phyloP scores from a whole-genome alignment of 2,113 vertebrate genomes.

The Amphilophus citrinellus region DNA sequence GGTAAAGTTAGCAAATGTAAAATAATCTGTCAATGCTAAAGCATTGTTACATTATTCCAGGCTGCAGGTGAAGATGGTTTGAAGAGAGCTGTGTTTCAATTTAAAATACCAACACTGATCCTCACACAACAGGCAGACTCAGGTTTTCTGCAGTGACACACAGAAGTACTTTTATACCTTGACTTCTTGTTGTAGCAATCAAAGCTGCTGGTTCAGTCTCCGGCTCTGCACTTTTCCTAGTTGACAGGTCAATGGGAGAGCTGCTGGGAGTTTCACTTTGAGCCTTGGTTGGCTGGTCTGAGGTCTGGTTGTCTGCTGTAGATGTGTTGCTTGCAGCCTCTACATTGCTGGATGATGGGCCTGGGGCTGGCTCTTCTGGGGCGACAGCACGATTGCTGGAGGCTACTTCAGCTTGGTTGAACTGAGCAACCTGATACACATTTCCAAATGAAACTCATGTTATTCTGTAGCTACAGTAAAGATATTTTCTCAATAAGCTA shows the following conservation, averaged over 20 bases:
- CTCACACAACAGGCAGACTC: background rate
- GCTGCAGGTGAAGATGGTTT: too few relatives aligned
- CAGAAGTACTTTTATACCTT: constrained; percentile 35
- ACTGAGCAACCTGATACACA: constrained; percentile 56
- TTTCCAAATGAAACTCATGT: background rate
- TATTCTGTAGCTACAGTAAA: background rate
- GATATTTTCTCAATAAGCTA: background rate
- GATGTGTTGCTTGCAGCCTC: constrained; percentile 5
- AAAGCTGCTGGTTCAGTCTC: constrained; percentile 19
- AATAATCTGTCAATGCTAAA: too few relatives aligned
- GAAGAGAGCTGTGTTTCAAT: background rate
- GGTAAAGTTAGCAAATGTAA: too few relatives aligned
- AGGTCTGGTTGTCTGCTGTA: constrained; percentile 4
- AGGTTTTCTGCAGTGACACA: background rate
- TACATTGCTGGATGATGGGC: background rate
- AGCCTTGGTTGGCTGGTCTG: constrained; percentile 39
- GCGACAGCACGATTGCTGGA: constrained; percentile 19
- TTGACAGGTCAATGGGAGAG: constrained; percentile 90
- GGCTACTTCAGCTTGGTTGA: constrained; percentile 18
- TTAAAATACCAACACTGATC: background rate
- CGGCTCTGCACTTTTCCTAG: constrained; percentile 81
- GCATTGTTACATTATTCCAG: too few relatives aligned
- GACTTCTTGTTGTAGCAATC: constrained; percentile 14
- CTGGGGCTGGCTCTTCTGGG: background rate
- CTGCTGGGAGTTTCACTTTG: constrained; percentile 45